Evolutionary conservation across 2,113 vertebrate species (phyloP), one percentile per base, ranked within the genome.

Genomic region (Petrocephalus zakoni): DNA sequence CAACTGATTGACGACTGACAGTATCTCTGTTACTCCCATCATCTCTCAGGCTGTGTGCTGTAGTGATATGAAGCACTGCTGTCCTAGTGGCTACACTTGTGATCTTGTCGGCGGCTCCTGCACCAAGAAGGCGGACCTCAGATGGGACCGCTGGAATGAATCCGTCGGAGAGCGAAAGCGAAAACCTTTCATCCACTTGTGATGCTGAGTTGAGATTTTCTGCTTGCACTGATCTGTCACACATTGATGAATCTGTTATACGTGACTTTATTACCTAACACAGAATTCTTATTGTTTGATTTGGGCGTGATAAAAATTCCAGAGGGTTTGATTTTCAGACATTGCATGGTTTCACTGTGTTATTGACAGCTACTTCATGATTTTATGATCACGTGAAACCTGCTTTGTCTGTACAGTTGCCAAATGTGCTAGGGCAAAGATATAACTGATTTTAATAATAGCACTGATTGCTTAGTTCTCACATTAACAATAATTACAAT

Each of bases 11-110:
- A 78, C 34, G 4, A 5, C 34, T 37, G 72, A 7, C 72, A 42
- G 17, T 49, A 7, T 81, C 19, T 22, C 75, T 46, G 37, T 13
- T n/a, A 25, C 42, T 42, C 21, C 56, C 13, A 17, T 81, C 42
- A 58, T 85, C 52, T 34, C 61, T 2, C 91, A 96, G 95, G 95
- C 93, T 7, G 93, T 93, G 89, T 96, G 95, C 90, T 96, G 95
- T 90, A 88, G 52, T 7, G 92, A 95, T 89, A 94, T 93, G 93
- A 0, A n/a, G 52, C 93, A 94, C 92, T 96, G 95, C 92, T 96
- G 95, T 55, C 93, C 91, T 0, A 0, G 2, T 0, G 93, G 93
- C 82, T 91, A 85, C 90, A 91, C 83, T 42, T 96, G 95, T 87
- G 87, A 46, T 42, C 78, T 46, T 0, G 19, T 10, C 0, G 21